phyloP scores from a whole-genome alignment of 2,113 vertebrate genomes.

The Dryoscopus gambensis region DNA sequence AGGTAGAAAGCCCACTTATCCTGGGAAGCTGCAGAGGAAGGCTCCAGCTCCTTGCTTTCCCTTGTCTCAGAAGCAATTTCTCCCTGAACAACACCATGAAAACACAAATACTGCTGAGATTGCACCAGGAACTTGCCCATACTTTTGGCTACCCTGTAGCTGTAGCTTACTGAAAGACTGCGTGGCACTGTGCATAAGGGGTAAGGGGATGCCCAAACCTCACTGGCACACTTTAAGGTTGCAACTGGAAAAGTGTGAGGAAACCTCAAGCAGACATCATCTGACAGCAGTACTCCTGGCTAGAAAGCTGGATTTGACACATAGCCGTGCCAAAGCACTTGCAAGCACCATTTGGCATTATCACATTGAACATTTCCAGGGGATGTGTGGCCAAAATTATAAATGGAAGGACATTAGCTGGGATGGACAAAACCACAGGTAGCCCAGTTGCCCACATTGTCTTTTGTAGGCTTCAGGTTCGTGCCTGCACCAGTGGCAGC shows the following conservation, averaged over 20 bases:
- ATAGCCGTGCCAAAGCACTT: neutral
- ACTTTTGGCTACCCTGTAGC: neutral
- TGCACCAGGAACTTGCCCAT: neutral
- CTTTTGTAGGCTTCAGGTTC: neutral
- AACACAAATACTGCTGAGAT: neutral
- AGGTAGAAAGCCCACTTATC: neutral
- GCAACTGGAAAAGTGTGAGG: neutral
- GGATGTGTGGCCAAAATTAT: neutral
- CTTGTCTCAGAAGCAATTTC: accelerated
- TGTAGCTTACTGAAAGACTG: neutral
- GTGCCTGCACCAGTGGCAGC: neutral
- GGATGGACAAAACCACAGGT: neutral
- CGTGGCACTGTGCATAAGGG: neutral
- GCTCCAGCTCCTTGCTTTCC: neutral
- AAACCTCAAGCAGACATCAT: neutral
- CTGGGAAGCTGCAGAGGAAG: neutral
- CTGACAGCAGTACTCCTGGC: neutral
- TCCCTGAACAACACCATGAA: neutral
- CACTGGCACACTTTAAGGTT: neutral
- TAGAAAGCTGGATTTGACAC: neutral
- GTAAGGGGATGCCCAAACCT: neutral
- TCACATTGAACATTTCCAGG: neutral
- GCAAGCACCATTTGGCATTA: neutral
- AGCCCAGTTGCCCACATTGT: neutral
- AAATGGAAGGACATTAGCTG: neutral